phyloP scores from a whole-genome alignment of 1,140 invertebrate genomes.

The Hetaerina americana region DNA sequence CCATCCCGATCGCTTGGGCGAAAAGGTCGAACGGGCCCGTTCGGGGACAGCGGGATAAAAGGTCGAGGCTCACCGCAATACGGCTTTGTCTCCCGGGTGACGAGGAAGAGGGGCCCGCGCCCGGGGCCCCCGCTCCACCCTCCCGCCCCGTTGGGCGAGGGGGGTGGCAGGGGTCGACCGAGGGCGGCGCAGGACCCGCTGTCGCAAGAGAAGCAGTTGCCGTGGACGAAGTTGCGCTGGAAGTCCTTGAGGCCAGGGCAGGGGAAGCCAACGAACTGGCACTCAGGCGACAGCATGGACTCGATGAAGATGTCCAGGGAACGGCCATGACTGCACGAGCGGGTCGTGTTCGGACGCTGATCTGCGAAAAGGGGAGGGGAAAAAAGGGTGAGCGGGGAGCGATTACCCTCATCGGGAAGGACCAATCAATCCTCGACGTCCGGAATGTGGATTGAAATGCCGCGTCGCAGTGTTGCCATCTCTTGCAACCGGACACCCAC shows the following conservation, averaged over 20 bases:
- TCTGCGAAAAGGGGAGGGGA: constrained; percentile 25
- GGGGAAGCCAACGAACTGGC: constrained; percentile 33
- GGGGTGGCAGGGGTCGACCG: neutral
- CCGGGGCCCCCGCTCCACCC: constrained; percentile 28
- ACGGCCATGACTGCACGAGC: constrained; percentile 31
- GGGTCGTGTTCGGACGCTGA: constrained; percentile 25
- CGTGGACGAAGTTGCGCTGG: constrained; percentile 24
- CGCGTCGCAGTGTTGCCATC: too few species aligned
- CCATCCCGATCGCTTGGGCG: too few species aligned
- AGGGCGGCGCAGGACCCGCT: neutral
- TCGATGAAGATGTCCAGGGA: constrained; percentile 27
- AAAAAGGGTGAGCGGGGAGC: too few species aligned
- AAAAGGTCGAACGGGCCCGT: too few species aligned
- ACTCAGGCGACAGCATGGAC: constrained; percentile 20
- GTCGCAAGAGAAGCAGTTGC: constrained; percentile 30
- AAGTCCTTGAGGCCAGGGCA: constrained; percentile 26
- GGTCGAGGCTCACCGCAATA: constrained; percentile 32
- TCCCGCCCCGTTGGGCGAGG: too few species aligned
- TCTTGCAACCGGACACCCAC: too few species aligned
- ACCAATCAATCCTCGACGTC: too few species aligned
- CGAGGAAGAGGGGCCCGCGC: constrained; percentile 29
- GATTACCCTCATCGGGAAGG: too few species aligned
- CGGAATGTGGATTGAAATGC: too few species aligned
- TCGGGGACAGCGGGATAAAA: too few species aligned
- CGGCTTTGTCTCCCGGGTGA: constrained; percentile 29